Evolutionary conservation across 1,140 invertebrate genomes (phyloP).

Genomic region (Coenobita brevimanus): DNA sequence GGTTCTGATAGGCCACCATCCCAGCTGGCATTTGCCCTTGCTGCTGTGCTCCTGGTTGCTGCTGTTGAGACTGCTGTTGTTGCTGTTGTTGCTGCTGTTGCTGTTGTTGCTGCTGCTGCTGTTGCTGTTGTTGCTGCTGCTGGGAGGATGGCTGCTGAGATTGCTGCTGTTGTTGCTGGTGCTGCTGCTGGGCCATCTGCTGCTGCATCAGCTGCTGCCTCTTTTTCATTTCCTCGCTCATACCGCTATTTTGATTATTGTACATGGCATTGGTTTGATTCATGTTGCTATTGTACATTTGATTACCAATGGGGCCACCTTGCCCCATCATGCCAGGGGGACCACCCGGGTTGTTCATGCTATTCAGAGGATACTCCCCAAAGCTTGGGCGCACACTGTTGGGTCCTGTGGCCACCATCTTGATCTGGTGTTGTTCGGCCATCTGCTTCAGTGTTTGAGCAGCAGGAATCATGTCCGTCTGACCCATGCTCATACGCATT

Average conservation of each 20-base stretch:
- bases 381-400: constrained; percentile 53
- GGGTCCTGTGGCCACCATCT: constrained; percentile 72
- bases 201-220: constrained; percentile 45
- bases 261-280: constrained; percentile 62
- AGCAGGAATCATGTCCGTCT: constrained; percentile 80
- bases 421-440: constrained; percentile 96
- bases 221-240: constrained; percentile 65
- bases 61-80: constrained; percentile 26
- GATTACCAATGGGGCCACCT: constrained; percentile 46
- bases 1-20: constrained; percentile 50
- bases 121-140: constrained; percentile 45
- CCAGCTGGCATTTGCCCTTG: constrained; percentile 48
- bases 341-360: constrained; percentile 52
- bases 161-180: constrained; percentile 39
- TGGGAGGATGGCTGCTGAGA: constrained; percentile 22
- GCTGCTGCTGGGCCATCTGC: constrained; percentile 33
- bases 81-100: constrained; percentile 62
- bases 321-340: constrained; percentile 53
- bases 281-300: constrained; percentile 61
- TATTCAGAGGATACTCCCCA: constrained; percentile 58
- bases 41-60: constrained; percentile 35
- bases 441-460: constrained; percentile 95
- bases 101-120: constrained; percentile 58
- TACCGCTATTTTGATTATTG: constrained; percentile 64
- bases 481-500: constrained; percentile 58